Percentiles rank a stretch among this genome's conserved stretches.
phyloP scores from a whole-genome alignment of 2,888 invertebrate genomes.

The Lochmaea crataegi region DNA sequence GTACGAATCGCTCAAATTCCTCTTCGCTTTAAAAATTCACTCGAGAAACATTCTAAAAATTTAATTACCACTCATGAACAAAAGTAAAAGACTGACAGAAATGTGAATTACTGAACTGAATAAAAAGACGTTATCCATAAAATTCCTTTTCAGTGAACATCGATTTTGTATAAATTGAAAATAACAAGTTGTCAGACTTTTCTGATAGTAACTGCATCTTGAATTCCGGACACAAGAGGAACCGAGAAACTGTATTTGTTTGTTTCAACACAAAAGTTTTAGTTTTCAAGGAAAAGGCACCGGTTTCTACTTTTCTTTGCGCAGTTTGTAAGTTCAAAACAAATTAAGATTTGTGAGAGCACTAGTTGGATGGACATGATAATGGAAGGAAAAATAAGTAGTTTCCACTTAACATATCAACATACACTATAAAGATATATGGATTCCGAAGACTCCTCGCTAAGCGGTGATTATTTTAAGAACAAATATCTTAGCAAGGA shows the following conservation, averaged over 20 bases:
- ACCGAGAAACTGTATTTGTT: not conserved
- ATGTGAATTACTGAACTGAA: not conserved
- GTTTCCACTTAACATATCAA: no score
- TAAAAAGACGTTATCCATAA: not conserved
- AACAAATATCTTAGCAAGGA: no score
- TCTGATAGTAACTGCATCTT: not conserved
- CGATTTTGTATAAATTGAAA: not conserved
- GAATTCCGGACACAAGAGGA: not conserved
- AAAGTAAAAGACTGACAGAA: not conserved
- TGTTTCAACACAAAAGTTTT: not conserved
- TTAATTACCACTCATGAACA: not conserved
- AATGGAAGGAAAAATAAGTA: no score
- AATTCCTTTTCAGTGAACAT: not conserved
- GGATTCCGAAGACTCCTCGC: no score
- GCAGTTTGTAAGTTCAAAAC: no score
- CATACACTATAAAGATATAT: no score
- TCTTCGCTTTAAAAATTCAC: not conserved
- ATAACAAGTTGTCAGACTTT: not conserved
- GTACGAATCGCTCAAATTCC: not conserved
- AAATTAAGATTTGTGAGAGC: no score
- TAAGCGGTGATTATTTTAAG: no score
- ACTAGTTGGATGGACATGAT: no score
- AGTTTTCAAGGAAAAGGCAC: not conserved
- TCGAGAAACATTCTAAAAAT: not conserved
- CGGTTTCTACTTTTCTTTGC: not conserved